Percentiles rank a stretch among this genome's conserved stretches.
phyloP scores from a whole-genome alignment of 2,797 vertebrate species.

The Anas capensis region DNA sequence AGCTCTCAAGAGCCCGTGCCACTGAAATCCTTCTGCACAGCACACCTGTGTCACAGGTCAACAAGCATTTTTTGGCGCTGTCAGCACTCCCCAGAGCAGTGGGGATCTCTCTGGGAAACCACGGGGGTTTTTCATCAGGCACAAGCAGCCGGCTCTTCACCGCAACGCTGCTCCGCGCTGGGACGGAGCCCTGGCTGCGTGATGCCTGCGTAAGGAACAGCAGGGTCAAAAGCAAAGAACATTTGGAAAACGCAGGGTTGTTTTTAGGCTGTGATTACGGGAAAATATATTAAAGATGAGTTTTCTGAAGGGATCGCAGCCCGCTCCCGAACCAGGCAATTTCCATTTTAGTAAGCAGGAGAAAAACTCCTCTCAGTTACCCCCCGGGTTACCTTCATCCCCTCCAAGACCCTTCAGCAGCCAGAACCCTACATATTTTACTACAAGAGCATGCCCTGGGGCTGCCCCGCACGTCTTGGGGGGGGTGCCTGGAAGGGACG shows the following conservation, averaged over 20 bases:
- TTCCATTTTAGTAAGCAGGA: conserved; percentile 17
- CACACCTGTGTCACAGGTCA: neutral
- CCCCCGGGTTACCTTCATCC: neutral
- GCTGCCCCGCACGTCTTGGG: neutral
- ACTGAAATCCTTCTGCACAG: neutral
- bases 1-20: neutral
- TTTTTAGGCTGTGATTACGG: conserved; percentile 11
- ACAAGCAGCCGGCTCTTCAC: neutral
- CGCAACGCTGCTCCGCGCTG: neutral
- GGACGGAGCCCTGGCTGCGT: conserved; percentile 21
- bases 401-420: neutral
- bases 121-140: neutral
- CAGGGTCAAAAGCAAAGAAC: conserved; percentile 22
- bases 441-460: neutral
- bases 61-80: neutral
- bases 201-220: conserved; percentile 13
- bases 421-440: neutral
- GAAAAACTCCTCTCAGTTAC: neutral
- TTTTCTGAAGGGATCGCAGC: neutral
- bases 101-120: neutral
- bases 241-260: neutral
- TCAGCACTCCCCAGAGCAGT: neutral
- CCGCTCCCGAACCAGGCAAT: neutral
- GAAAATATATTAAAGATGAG: conserved; percentile 51
- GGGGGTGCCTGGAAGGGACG: fast-evolving